Base-by-base conservation (phyloP, 2,888 invertebrate species). In the Nephrotoma flavescens region DNA sequence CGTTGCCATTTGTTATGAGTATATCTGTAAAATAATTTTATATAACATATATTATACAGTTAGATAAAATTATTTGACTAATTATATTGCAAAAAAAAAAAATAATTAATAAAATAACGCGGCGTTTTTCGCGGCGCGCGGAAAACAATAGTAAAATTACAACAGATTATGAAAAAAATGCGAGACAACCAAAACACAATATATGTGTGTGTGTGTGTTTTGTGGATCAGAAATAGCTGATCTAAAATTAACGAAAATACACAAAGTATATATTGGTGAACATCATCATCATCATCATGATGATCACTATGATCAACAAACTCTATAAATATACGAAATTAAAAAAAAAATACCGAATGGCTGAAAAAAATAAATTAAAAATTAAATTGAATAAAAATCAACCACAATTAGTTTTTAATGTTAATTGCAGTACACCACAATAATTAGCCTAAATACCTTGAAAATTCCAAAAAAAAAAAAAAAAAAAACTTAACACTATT, bases 1-100 rank as follows among this genome's bases (percentile, higher is more conserved):
- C 93, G 96, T 97, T 94, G 97, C 97, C 97, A 97, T 97, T 92
- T 90, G 89, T 91, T 90, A 90, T 89, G 89, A 89, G 89, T 88
- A 88, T 89, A 89, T 89, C 89, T 89, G 87, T 19, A 88, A 88
- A 11, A 86, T 42, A 86, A 87, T 47, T n/a, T 83, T 45, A 83
- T 52, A 15, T 15, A 15, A 52, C 15, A 11, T 47, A 47, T 47
- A 11, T 12, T 52, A 52, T 52, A n/a, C 3, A 52, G n/a, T 6
- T 15, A 52, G n/a, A 52, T 52, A 15, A 31, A 31, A 31, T 31
- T 31, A 31, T 44, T 44, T 44, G 9, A 2, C 44, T 44, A 44
- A 44, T 47, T 12, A 47, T 47, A 12, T 9, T 12, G 12, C 11
- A 12, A 47, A 47, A 12, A 47, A 11, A n/a, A n/a, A n/a, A n/a